Percentiles rank a stretch among this genome's conserved stretches.
Evolutionary conservation across 2,797 vertebrate species (phyloP).

Genomic region (Leptoclinus maculatus): DNA sequence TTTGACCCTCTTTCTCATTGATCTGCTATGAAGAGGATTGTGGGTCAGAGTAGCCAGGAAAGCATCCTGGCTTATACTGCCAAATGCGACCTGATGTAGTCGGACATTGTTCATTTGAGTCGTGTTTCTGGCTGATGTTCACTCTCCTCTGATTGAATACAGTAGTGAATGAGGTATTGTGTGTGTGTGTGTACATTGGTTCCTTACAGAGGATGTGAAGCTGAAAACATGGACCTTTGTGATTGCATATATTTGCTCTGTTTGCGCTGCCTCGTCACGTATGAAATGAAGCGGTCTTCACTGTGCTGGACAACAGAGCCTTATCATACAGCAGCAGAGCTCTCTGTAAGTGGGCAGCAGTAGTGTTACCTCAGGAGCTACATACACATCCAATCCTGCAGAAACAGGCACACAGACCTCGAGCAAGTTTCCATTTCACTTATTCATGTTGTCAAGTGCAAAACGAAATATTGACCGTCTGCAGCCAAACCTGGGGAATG

Average conservation of each 20-base stretch:
- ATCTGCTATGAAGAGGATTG: not conserved
- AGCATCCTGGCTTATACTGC: not conserved
- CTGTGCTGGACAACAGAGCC: constrained; percentile 3
- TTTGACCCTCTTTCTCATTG: not conserved
- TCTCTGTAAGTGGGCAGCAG: constrained; percentile 23
- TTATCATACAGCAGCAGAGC: constrained; percentile 42
- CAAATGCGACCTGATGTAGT: not conserved
- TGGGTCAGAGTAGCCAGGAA: not conserved
- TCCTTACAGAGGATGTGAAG: constrained; percentile 10
- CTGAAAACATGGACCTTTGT: constrained; percentile 24
- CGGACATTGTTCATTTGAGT: not conserved
- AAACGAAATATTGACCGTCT: not conserved
- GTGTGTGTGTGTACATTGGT: not conserved
- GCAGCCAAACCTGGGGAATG: not conserved
- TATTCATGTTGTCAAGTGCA: constrained; percentile 17
- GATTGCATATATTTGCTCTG: constrained; percentile 31
- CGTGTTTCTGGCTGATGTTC: not conserved
- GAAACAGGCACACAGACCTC: not conserved
- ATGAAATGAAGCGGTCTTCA: constrained; percentile 20
- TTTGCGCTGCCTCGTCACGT: constrained; percentile 22
- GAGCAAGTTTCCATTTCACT: constrained; percentile 1
- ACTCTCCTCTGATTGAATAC: too few species aligned
- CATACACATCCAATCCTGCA: not conserved
- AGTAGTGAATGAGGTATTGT: not conserved
- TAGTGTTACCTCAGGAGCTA: constrained; percentile 20